Evolutionary conservation across 2,113 vertebrate species (phyloP).

Genomic region (Toxostoma redivivum): DNA sequence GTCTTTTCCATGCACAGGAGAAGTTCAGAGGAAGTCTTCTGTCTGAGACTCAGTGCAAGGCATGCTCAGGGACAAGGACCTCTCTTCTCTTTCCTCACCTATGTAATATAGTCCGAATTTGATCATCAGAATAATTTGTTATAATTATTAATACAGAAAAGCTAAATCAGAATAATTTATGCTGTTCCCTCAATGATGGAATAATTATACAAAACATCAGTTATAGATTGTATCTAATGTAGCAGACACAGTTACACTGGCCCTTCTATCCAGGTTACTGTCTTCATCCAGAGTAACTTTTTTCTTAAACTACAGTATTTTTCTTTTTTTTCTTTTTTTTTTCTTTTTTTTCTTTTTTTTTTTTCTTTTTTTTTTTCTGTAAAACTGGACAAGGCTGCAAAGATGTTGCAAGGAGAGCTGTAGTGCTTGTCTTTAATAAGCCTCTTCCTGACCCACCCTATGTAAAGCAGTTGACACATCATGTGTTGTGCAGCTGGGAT

Average conservation of each 20-base stretch:
- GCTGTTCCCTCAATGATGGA: not conserved
- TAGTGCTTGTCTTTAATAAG: conserved; percentile 66
- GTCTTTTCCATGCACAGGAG: not conserved
- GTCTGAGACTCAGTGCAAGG: not conserved
- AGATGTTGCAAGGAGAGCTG: conserved; percentile 64
- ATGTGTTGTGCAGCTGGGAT: conserved; percentile 67
- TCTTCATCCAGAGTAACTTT: conserved; percentile 27
- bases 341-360: not conserved
- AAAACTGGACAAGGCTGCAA: conserved; percentile 53
- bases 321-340: not conserved
- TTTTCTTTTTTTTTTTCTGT: not conserved
- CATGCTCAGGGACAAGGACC: not conserved
- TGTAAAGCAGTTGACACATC: conserved; percentile 59
- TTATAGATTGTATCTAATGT: not conserved
- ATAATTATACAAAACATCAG: not conserved
- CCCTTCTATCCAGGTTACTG: not conserved
- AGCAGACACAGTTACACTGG: not conserved
- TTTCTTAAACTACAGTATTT: conserved; percentile 31
- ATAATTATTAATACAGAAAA: not conserved
- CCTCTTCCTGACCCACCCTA: conserved; percentile 63
- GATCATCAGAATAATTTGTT: not conserved
- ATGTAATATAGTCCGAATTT: not conserved
- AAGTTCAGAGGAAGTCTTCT: not conserved
- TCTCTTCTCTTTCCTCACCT: not conserved
- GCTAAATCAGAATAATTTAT: not conserved